Evolutionary conservation across 2,113 vertebrate species (phyloP).

Genomic region (Regulus satrapa): DNA sequence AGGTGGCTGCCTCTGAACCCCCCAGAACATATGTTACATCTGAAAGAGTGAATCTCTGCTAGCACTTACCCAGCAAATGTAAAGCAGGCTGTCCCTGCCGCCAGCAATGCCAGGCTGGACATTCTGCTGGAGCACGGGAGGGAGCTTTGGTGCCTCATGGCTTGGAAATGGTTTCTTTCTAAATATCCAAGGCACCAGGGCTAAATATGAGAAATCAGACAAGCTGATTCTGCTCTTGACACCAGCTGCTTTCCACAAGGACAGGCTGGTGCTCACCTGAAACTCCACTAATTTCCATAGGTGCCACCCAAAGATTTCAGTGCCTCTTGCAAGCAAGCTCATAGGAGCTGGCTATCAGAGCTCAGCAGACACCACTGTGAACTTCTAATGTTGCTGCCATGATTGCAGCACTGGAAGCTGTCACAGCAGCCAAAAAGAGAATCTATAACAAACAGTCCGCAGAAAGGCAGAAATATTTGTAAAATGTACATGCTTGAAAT

Average conservation of each 20-base stretch:
- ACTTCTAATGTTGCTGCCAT: no score
- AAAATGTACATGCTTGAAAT: background rate
- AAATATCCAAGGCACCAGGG: background rate
- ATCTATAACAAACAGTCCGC: background rate
- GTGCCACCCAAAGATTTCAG: background rate
- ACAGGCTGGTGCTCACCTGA: background rate
- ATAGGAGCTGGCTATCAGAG: fast-evolving
- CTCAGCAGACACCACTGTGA: background rate
- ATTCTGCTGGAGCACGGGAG: background rate
- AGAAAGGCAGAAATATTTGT: background rate
- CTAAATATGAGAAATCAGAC: background rate
- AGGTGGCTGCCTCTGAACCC: background rate
- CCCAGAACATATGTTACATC: background rate
- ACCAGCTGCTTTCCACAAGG: background rate
- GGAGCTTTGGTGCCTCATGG: background rate
- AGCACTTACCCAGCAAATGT: background rate
- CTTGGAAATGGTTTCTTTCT: background rate
- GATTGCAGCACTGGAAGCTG: background rate
- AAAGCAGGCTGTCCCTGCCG: background rate
- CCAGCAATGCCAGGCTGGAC: background rate
- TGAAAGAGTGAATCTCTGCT: background rate
- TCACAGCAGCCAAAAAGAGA: background rate
- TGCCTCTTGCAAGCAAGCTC: background rate
- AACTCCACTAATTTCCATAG: background rate
- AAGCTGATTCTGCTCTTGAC: background rate